Percentiles rank a stretch among this genome's conserved stretches.
Conservation (phyloP, 2,888 invertebrate genomes). For the Galerucella pusilla region DNA sequence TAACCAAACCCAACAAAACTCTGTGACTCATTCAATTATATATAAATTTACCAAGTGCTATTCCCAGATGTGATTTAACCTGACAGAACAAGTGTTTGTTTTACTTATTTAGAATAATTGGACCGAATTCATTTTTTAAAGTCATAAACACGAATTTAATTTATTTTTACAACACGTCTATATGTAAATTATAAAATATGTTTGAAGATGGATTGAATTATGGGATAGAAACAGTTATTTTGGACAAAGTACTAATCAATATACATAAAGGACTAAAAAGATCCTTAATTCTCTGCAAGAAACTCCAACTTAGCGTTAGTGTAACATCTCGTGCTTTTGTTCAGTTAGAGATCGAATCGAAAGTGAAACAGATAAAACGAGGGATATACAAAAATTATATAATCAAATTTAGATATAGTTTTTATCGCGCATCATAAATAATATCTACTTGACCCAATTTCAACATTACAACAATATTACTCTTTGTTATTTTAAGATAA, state of each 20-base stretch:
- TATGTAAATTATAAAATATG: background rate
- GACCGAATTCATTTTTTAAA: background rate
- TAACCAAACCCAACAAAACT: conserved; percentile 4
- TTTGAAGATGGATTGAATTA: background rate
- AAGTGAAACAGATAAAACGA: conserved; percentile 3
- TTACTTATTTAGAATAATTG: conserved; percentile 11
- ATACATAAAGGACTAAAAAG: too few species aligned
- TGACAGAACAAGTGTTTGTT: conserved; percentile 5
- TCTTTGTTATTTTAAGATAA: conserved; percentile 6
- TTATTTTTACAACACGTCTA: background rate
- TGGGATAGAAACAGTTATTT: too few species aligned
- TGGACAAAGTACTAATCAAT: too few species aligned
- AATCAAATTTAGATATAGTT: background rate
- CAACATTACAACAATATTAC: background rate
- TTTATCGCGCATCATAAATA: too few species aligned
- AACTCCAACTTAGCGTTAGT: conserved; percentile 1
- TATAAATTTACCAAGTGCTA: conserved; percentile 6
- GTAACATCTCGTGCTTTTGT: background rate
- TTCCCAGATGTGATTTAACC: conserved; percentile 12
- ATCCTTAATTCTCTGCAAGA: too few species aligned
- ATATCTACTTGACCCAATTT: conserved; percentile 13
- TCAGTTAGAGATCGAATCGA: conserved; percentile 1
- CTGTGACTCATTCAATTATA: conserved; percentile 5
- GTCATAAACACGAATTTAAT: background rate
- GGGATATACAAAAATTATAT: conserved; percentile 1